A percentile compares a stretch with the other conserved stretches of the same genome.
Conservation (phyloP, 2,888 invertebrate genomes). For the Lepetodrilus schrolli region DNA sequence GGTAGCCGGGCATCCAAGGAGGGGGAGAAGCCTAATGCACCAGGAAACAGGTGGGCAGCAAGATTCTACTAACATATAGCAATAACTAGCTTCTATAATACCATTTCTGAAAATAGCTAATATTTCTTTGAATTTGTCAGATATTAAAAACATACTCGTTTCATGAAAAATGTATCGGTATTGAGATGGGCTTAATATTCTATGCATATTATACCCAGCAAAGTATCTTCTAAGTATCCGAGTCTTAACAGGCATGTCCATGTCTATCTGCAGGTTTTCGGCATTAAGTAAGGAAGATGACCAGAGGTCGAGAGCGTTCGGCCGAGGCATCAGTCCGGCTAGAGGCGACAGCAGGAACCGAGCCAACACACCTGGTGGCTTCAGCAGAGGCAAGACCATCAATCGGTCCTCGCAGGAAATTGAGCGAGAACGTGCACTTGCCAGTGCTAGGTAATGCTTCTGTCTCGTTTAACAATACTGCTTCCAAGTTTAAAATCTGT, state of each 20-base stretch:
- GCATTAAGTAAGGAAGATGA: conserved; percentile 40
- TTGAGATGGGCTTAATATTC: background rate
- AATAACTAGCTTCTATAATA: too few relatives aligned
- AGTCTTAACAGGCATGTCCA: background rate
- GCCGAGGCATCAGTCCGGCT: conserved; percentile 63
- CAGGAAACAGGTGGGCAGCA: conserved; percentile 65
- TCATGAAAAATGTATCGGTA: background rate
- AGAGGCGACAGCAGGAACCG: conserved; percentile 51
- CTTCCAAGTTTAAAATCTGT: too few relatives aligned
- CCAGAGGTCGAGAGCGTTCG: conserved; percentile 41
- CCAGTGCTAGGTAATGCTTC: conserved; percentile 69
- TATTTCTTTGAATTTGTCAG: too few relatives aligned
- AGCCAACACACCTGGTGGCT: conserved; percentile 48
- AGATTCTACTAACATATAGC: background rate
- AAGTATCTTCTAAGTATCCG: background rate
- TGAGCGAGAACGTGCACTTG: conserved; percentile 69
- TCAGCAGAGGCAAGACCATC: conserved; percentile 53
- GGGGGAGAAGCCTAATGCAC: conserved; percentile 57
- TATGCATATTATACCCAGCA: background rate
- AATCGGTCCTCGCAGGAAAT: conserved; percentile 66
- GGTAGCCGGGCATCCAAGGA: conserved; percentile 64
- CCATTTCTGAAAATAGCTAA: too few relatives aligned
- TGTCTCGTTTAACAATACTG: too few relatives aligned
- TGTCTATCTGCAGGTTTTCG: conserved; percentile 34
- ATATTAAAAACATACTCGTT: background rate